Base-by-base conservation (phyloP, 1,140 invertebrate species). In the Papilio glaucus region DNA sequence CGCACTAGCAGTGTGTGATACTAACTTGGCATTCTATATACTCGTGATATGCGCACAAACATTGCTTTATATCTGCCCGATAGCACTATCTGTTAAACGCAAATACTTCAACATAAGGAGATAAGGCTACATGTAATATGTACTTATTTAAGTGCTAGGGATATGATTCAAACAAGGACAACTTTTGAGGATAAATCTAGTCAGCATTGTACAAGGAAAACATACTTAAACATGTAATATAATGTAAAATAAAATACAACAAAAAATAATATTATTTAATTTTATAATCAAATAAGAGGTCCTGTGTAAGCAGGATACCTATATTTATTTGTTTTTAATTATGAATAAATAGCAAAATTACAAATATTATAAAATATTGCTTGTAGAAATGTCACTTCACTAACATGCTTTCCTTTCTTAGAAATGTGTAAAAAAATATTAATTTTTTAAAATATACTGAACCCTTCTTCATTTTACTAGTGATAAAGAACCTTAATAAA, bases 401-500 rank as follows among this genome's bases (percentile, higher is more conserved):
- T n/a, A n/a, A n/a, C n/a, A n/a, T n/a, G n/a, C 2, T 13, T 13
- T 41, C 13, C 1, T 41, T 41, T 41, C 13, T 39, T 39, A 13
- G 13, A 41, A 41, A 12, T 0, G 4, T 41, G 39, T 13, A 41
- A 41, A 13, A n/a, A n/a, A 41, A 41, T 13, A 13, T 41, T 13
- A 41, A 1, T 9, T 39, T 45, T 7, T 49, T 49, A 7, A 49
- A 21, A n/a, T 24, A 12, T 12, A 57, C 49, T 24, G 49, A 57
- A 57, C 49, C 49, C 49, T 57, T 13, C 21, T 57, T 57, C 24
- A 57, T 57, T 18, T 12, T 57, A 10, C 21, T 21, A 49, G 2
- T 57, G 49, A 57, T 57, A 57, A 57, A 57, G 18, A 57, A 57
- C 49, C 21, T 57, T 57, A 57, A 57, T 53, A 53, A 53, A 53